Conservation (phyloP, 2,113 vertebrate genomes). For the Solea senegalensis region DNA sequence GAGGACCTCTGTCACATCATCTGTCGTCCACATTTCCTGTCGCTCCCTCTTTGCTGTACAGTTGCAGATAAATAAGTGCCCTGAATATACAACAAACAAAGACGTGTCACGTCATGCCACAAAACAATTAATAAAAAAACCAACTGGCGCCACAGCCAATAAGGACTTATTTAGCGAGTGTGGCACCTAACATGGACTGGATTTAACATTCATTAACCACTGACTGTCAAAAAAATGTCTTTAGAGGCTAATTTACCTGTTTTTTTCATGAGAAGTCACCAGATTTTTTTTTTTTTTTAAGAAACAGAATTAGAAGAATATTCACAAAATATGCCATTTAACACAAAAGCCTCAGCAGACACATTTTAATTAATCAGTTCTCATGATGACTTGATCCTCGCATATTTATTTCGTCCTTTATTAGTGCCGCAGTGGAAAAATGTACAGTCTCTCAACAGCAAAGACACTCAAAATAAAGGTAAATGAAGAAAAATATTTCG, state of each 20-base stretch:
- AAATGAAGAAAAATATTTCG: no score
- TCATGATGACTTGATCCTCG: neutral
- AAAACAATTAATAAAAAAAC: neutral
- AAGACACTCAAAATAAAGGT: no score
- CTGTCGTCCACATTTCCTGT: slow-evolving; percentile 31
- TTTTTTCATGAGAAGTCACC: neutral
- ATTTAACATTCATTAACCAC: slow-evolving; percentile 17
- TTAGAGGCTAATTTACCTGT: slow-evolving; percentile 1
- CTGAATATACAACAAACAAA: slow-evolving; percentile 17
- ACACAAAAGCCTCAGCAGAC: neutral
- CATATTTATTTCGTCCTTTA: neutral
- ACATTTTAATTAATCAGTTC: neutral
- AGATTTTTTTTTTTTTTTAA: slow-evolving; percentile 3
- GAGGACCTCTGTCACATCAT: slow-evolving; percentile 36
- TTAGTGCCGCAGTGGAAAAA: no score
- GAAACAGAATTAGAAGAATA: slow-evolving; percentile 32
- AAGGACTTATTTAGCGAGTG: slow-evolving; percentile 12
- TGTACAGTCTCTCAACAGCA: no score
- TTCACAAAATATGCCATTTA: slow-evolving; percentile 6
- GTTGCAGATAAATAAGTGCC: slow-evolving; percentile 8
- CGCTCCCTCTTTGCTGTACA: slow-evolving; percentile 19
- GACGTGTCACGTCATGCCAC: neutral
- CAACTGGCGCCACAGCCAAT: neutral
- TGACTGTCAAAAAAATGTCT: slow-evolving; percentile 27
- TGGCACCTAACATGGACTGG: slow-evolving; percentile 10